These are phyloP conservation scores for Amphiura filiformis DNA, from an alignment of 35 echinoderm and acorn worm species.

Conservation along the genomic window DNA sequence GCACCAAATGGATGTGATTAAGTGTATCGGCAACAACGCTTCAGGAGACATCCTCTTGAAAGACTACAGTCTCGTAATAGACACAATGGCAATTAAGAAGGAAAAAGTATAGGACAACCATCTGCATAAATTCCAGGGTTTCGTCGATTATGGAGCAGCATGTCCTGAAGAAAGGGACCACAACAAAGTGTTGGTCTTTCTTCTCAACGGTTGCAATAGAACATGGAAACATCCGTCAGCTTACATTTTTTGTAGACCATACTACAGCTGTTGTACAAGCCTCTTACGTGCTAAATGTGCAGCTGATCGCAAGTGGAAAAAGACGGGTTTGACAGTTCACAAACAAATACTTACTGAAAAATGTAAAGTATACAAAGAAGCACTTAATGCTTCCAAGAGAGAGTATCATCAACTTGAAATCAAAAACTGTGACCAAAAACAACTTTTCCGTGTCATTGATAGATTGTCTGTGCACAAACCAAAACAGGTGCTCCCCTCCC, in stretches of 20 bases:
- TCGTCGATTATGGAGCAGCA: conserved; percentile 3
- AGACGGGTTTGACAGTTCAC: no score
- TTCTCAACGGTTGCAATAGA: background rate
- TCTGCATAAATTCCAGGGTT: background rate
- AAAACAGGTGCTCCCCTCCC: no score
- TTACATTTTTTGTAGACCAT: conserved; percentile 10
- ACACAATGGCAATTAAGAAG: conserved; percentile 17
- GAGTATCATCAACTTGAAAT: no score
- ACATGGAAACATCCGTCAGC: conserved; percentile 11
- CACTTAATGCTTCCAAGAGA: no score
- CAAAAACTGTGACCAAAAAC: no score
- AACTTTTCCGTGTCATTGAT: no score
- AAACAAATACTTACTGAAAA: no score
- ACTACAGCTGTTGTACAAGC: background rate
- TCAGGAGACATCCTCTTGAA: background rate
- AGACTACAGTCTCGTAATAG: conserved; percentile 19
- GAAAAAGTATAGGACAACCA: background rate
- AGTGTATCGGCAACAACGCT: background rate
- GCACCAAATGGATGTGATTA: background rate
- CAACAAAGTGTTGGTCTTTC: conserved; percentile 14
- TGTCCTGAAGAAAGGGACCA: background rate
- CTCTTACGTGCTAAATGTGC: no score
- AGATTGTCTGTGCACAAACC: no score
- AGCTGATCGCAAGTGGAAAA: no score
- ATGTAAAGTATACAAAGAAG: no score